Evolutionary conservation across 2,113 vertebrate species (phyloP), one percentile per base, ranked within the genome.

Genomic region (Pungitius pungitius): DNA sequence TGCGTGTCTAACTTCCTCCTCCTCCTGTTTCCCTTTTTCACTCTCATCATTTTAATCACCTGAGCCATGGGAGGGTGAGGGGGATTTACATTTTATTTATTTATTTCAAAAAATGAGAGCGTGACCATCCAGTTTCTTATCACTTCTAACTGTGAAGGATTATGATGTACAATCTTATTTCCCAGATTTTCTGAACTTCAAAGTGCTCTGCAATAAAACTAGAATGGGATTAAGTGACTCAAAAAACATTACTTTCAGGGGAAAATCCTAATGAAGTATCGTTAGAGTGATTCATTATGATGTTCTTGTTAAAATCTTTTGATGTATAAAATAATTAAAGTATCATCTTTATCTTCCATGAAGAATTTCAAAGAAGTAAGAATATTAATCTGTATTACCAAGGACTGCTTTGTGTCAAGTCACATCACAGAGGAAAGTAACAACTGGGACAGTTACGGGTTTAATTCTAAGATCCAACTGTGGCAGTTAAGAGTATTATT

Each of bases 41-140:
- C 54, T 14, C 69, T 85, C 58, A 75, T 67, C 66, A 45, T 62
- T 84, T 80, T 80, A 87, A 87, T 87, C 78, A 84, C 72, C 69
- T 42, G 61, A 80, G 63, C 73, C 54, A 56, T 8, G 9, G 42
- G 40, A 45, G 64, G 64, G 47, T 56, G 63, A 27, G 27, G 33
- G n/a, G 58, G 54, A 22, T 60, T 74, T 60, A 35, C 45, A 40
- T 62, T 59, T 71, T 78, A 59, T 78, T 49, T 64, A 62, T 20
- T 77, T 80, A 69, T 69, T 55, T n/a, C 2, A 6, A 35, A 24
- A 14, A 82, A 77, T 24, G 0, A n/a, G 69, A 63, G 61, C 30
- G n/a, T 20, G 58, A 55, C 61, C 15, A 12, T 49, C 30, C 22
- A 55, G 22, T 56, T n/a, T 59, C 26, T 45, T 24, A 24, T 3